These are phyloP conservation scores for Piezodorus guildinii DNA, from an alignment of 1,140 invertebrate genomes.

Conservation along the genomic window DNA sequence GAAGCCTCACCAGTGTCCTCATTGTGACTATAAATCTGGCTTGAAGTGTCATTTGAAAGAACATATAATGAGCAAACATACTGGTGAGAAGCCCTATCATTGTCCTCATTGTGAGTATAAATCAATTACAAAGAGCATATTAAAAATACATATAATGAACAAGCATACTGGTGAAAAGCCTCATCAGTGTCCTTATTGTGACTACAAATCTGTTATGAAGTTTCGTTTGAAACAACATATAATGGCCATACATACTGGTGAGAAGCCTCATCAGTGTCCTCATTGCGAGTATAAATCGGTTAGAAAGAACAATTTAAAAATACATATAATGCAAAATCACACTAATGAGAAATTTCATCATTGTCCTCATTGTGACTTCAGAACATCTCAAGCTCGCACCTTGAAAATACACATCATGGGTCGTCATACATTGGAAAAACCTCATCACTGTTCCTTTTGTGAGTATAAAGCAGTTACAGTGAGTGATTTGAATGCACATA, in stretches of 20 bases:
- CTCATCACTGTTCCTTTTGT: neutral
- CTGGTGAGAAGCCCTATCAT: neutral
- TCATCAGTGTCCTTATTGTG: too few species aligned
- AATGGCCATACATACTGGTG: too few species aligned
- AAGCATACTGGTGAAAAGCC: neutral
- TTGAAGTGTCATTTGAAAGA: neutral
- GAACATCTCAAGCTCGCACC: neutral
- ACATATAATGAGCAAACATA: too few species aligned
- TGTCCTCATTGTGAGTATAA: conserved; percentile 1
- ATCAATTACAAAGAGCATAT: neutral
- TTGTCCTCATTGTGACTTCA: neutral
- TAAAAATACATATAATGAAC: neutral
- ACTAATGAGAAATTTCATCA: too few species aligned
- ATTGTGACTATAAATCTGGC: too few species aligned
- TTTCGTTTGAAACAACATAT: too few species aligned
- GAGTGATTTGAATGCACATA: neutral
- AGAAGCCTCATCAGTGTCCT: too few species aligned
- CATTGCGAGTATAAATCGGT: neutral
- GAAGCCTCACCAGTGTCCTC: too few species aligned
- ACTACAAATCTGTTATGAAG: too few species aligned
- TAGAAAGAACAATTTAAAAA: neutral
- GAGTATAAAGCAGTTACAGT: neutral
- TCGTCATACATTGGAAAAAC: neutral
- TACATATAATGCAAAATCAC: neutral
- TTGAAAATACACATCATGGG: neutral